A percentile compares a stretch with the other conserved stretches of the same genome.
phyloP scores from a whole-genome alignment of 37 sponge, comb jelly and placozoan species.

The Ianthella basta region DNA sequence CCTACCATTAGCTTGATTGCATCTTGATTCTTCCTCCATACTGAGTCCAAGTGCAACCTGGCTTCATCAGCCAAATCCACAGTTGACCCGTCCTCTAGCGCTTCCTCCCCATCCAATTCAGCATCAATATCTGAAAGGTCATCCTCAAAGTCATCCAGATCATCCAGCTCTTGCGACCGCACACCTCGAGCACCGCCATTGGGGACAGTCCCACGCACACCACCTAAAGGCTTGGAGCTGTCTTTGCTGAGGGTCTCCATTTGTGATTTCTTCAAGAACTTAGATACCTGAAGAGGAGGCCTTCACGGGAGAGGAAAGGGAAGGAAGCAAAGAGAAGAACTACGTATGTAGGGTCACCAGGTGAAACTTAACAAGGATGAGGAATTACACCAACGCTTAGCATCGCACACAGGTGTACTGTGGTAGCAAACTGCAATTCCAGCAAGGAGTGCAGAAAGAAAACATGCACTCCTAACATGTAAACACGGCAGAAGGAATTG shows the following conservation, averaged over 20 bases:
- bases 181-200: not conserved
- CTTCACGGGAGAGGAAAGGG: not conserved
- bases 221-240: too few relatives aligned
- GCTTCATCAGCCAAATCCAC: not conserved
- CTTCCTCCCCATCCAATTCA: not conserved
- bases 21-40: conserved; percentile 3
- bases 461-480: too few relatives aligned
- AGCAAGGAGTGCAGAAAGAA: too few relatives aligned
- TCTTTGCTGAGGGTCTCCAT: too few relatives aligned
- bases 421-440: too few relatives aligned
- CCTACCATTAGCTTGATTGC: not conserved
- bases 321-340: too few relatives aligned
- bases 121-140: not conserved
- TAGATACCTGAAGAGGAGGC: not conserved
- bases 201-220: too few relatives aligned
- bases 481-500: too few relatives aligned
- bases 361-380: too few relatives aligned
- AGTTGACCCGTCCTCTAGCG: not conserved
- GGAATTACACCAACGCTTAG: too few relatives aligned
- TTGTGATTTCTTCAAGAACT: not conserved
- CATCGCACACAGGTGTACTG: too few relatives aligned
- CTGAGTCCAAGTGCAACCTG: not conserved
- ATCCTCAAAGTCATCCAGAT: conserved; percentile 52
- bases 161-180: not conserved
- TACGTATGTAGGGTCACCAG: too few relatives aligned